These are phyloP conservation scores for Theristicus caerulescens DNA, from an alignment of 2,113 vertebrate species.

Conservation along the genomic window DNA sequence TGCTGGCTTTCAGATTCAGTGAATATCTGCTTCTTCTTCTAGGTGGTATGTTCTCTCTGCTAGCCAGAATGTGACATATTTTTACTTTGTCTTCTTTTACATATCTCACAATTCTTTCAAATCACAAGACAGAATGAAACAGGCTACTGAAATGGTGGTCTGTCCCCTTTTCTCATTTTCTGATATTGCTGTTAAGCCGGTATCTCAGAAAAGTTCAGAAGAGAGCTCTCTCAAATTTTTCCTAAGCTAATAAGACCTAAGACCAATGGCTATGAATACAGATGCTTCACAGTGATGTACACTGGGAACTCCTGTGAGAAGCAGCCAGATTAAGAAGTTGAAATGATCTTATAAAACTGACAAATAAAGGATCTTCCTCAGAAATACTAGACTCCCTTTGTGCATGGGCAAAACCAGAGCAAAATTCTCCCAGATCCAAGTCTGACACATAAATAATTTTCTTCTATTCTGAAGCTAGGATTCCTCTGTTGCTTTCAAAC, in stretches of 20 bases:
- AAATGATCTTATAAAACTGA: not conserved
- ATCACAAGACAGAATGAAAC: not conserved
- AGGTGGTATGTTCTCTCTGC: not conserved
- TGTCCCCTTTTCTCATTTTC: fast-evolving
- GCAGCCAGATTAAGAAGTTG: not conserved
- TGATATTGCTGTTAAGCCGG: not conserved
- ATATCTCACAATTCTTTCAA: not conserved
- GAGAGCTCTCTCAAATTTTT: not conserved
- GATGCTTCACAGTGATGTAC: not conserved
- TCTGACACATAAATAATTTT: not conserved
- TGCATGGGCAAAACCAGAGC: not conserved
- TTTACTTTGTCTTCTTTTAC: not conserved
- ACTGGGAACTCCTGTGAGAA: not conserved
- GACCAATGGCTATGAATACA: not conserved
- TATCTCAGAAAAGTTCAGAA: not conserved
- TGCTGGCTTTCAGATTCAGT: not conserved
- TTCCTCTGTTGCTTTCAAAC: not conserved
- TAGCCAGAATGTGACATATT: not conserved
- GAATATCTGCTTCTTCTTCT: not conserved
- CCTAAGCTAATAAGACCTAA: not conserved
- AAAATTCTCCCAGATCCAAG: not conserved
- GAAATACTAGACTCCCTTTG: not conserved
- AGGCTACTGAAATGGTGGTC: not conserved
- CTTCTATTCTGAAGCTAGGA: not conserved
- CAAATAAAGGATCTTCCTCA: fast-evolving